Conservation (phyloP, 2,888 invertebrate genomes). For the Fragum fragum region DNA sequence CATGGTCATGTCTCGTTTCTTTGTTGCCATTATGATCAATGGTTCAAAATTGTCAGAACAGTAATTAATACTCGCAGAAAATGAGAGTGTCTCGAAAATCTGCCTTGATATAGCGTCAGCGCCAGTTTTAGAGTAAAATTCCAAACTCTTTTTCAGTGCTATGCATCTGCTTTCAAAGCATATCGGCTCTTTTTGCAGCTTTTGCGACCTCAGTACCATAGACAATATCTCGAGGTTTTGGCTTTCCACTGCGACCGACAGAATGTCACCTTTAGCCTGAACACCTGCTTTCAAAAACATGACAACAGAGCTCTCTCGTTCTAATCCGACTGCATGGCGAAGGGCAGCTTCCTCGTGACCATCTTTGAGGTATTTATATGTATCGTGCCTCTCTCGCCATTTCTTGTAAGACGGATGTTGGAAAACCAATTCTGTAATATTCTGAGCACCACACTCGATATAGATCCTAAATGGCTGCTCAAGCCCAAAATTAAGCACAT, state of each 20-base stretch:
- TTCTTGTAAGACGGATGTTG: conserved; percentile 12
- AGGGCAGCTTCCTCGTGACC: neutral
- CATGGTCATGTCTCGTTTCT: conserved; percentile 6
- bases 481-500: neutral
- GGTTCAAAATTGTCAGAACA: neutral
- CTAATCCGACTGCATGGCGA: neutral
- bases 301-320: neutral
- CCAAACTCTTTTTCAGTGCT: conserved; percentile 3
- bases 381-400: neutral
- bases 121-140: neutral
- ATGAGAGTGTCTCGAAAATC: neutral
- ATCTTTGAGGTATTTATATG: neutral
- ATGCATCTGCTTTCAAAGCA: neutral
- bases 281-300: neutral
- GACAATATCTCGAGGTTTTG: neutral
- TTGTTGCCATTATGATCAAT: conserved; percentile 13
- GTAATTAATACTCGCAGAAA: conserved; percentile 1
- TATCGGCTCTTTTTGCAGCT: neutral
- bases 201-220: neutral
- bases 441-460: neutral
- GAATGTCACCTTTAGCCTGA: neutral
- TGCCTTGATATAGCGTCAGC: neutral
- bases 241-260: neutral
- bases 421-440: conserved; percentile 6
- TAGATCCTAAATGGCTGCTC: neutral